phyloP scores from a whole-genome alignment of 1,140 invertebrate species.

The Lasioglossum albipes region DNA sequence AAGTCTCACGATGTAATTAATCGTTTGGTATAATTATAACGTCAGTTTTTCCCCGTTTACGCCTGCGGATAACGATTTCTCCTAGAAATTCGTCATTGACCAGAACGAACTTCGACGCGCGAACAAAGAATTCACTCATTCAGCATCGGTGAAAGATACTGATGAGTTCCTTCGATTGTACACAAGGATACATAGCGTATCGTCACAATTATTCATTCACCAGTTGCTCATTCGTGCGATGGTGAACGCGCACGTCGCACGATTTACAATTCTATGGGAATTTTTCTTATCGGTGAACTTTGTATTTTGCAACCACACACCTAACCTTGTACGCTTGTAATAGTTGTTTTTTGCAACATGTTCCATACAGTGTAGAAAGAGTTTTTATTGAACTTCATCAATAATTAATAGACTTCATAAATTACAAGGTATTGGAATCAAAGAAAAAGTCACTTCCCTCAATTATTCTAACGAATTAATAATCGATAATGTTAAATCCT shows the following conservation, averaged over 20 bases:
- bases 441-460: too few species aligned
- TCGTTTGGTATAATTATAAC: constrained; percentile 9
- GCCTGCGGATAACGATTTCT: background rate
- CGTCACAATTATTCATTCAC: constrained; percentile 54
- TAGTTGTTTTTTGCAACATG: too few species aligned
- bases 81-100: constrained; percentile 46
- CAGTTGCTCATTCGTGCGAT: background rate
- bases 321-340: too few species aligned
- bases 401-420: too few species aligned
- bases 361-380: too few species aligned
- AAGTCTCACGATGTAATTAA: constrained; percentile 1
- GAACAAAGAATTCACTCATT: constrained; percentile 58
- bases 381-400: too few species aligned
- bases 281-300: too few species aligned
- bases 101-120: constrained; percentile 34
- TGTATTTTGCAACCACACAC: too few species aligned
- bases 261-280: background rate
- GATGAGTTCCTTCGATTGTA: constrained; percentile 31
- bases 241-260: background rate
- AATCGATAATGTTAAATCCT: too few species aligned
- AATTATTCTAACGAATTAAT: too few species aligned
- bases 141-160: constrained; percentile 24
- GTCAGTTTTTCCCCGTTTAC: background rate
- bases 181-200: constrained; percentile 10
- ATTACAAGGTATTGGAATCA: too few species aligned